Percentiles rank a stretch among this genome's conserved stretches.
Evolutionary conservation across 2,113 vertebrate species (phyloP).

Genomic region (Oenanthe melanoleuca): DNA sequence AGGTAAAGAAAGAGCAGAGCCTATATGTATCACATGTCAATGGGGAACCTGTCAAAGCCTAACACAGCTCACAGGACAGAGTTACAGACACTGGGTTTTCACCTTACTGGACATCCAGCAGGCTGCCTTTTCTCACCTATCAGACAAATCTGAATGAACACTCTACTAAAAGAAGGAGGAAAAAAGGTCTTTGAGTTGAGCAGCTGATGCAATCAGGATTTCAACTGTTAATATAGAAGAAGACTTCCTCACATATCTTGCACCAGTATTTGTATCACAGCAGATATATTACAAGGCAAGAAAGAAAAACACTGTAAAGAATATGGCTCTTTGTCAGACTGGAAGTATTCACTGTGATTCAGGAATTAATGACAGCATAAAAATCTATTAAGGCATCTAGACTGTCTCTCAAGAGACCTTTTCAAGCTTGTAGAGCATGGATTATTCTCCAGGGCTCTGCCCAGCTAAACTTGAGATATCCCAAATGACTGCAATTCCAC

Average conservation of each 20-base stretch:
- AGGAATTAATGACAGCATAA: conserved; percentile 63
- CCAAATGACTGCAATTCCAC: conserved; percentile 32
- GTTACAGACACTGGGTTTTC: not conserved
- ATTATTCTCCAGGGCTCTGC: conserved; percentile 42
- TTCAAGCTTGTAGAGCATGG: conserved; percentile 27
- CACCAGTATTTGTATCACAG: not conserved
- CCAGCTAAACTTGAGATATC: conserved; percentile 55
- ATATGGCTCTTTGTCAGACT: conserved; percentile 48
- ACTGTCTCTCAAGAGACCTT: conserved; percentile 36
- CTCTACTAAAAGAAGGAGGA: not conserved
- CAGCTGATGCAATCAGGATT: not conserved
- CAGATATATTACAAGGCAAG: conserved; percentile 11
- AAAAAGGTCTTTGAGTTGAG: not conserved
- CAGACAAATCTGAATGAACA: not conserved
- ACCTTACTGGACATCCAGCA: not conserved
- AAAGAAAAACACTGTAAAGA: conserved; percentile 25
- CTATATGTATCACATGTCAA: fast-evolving
- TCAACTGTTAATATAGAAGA: not conserved
- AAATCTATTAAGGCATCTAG: conserved; percentile 67
- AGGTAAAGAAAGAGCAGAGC: not conserved
- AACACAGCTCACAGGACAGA: not conserved
- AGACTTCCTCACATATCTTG: not conserved
- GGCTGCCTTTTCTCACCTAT: not conserved
- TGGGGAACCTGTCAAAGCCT: not conserved
- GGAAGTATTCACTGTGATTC: conserved; percentile 51